These are phyloP conservation scores for Eurosta solidaginis DNA, from an alignment of 1,140 invertebrate species.

Conservation along the genomic window DNA sequence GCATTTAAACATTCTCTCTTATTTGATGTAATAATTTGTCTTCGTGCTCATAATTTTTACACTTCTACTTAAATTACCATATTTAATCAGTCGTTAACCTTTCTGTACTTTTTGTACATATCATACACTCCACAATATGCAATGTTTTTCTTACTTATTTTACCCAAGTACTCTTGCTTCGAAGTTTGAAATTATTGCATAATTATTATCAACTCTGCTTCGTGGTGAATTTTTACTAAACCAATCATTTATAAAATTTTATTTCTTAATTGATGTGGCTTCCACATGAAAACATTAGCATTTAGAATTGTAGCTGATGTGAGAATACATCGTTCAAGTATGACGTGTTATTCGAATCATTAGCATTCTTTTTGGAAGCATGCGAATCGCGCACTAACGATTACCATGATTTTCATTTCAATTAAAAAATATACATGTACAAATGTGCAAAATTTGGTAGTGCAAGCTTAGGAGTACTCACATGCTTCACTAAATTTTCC, in stretches of 20 bases:
- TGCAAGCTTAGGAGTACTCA: background rate
- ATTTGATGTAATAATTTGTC: too few relatives aligned
- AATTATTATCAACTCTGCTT: background rate
- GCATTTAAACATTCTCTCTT: too few relatives aligned
- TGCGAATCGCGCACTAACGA: conserved; percentile 13
- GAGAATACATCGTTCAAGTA: background rate
- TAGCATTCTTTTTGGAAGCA: background rate
- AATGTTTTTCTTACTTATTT: background rate
- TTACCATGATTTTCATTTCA: conserved; percentile 25
- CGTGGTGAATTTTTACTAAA: background rate
- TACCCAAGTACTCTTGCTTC: background rate
- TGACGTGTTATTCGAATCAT: background rate
- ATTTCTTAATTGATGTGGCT: background rate
- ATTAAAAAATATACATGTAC: background rate
- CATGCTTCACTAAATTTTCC: conserved; percentile 13
- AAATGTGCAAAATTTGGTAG: background rate
- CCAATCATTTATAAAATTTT: conserved; percentile 10
- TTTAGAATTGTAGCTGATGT: background rate
- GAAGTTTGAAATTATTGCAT: background rate
- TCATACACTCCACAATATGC: background rate
- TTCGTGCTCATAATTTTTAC: background rate
- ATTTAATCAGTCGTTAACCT: background rate
- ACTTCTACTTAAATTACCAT: conserved; percentile 9
- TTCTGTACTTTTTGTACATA: background rate
- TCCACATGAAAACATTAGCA: conserved; percentile 1